Evolutionary conservation across 2,797 vertebrate genomes (phyloP), one percentile per base, ranked within the genome.

Genomic region (Lemur catta): DNA sequence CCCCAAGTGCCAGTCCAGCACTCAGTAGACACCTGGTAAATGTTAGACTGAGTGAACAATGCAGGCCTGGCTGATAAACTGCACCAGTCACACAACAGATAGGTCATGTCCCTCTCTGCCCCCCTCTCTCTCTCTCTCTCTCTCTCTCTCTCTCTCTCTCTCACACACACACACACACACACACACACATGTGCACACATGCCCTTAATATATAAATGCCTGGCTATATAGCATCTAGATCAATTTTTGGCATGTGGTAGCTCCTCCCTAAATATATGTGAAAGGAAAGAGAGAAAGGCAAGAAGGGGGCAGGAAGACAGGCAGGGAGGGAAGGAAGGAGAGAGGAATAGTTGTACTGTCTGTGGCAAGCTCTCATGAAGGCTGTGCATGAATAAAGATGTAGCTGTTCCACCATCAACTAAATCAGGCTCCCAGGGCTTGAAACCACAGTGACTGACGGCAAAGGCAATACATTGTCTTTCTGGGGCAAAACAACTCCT

Each of bases 401-500:
- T 76, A 26, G 14, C 41, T 79, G 4, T 43, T 89, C 35, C 30
- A 13, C 75, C 50, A 43, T 20, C 69, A 30, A 61, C 65, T 80
- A 50, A 86, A 72, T 80, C 82, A 38, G 55, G 82, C 43, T 93
- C 75, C 43, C 11, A 43, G 67, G 86, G 50, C 63, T 48, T 52
- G 89, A 90, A 95, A 80, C 65, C 89, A 6, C 11, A n/a, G n/a
- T 89, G 87, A 97, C 48, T 81, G 91, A 89, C 75, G 79, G 22
- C 24, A 69, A 80, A 91, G 82, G 57, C 50, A 57, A 65, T 30
- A 24, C 11, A 28, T 26, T 89, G 35, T 65, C 87, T 96, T 94
- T 96, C 94, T 96, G 91, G 69, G 89, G 94, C 94, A 96, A 61
- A 81, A 87, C 59, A 93, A 91, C 55, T 82, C 41, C 48, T 28